Evolutionary conservation across 2,797 vertebrate genomes (phyloP), one percentile per base, ranked within the genome.

Genomic region (Nyctibius grandis): DNA sequence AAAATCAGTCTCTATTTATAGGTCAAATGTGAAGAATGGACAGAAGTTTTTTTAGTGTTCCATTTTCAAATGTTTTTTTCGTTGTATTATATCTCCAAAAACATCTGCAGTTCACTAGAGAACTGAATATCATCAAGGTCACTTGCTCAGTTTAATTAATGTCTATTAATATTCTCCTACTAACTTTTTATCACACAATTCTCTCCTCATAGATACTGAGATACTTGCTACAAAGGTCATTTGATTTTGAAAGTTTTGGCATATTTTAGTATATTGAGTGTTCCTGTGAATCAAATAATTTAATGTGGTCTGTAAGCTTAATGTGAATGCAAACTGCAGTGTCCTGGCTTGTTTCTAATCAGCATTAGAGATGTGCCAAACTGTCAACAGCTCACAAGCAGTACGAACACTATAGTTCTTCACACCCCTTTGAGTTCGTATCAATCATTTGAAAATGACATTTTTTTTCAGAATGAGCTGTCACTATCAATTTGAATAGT

Each of bases 361-460:
- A 95, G 93, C 95, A 95, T 96, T 97, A 97, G 95, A 96, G 95
- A 98, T 95, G 92, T 97, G 97, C 96, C 97, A 98, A 96, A 93
- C 90, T 97, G 97, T 97, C 96, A 97, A 96, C 92, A 96, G 93
- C 74, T 96, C 85, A 88, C 83, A 57, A 96, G 91, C 95, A 96
- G 65, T 88, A 92, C 90, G 96, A 95, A 91, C 92, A 90, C 87
- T 92, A 64, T 78, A 88, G 95, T 95, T 97, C 96, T 98, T 98
- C 97, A 98, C 97, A 98, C 93, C 83, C 94, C 88, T 98, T 98
- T 98, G 97, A 98, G 96, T 97, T 97, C 95, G 92, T 97, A 98
- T 98, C 97, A 98, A 93, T 98, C 98, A 98, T 92, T 97, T 91
- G 96, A 97, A 98, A 98, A 97, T 96, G 98, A 97, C 95, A n/a